Conservation (phyloP, 2,113 vertebrate species). For the Triplophysa dalaica region DNA sequence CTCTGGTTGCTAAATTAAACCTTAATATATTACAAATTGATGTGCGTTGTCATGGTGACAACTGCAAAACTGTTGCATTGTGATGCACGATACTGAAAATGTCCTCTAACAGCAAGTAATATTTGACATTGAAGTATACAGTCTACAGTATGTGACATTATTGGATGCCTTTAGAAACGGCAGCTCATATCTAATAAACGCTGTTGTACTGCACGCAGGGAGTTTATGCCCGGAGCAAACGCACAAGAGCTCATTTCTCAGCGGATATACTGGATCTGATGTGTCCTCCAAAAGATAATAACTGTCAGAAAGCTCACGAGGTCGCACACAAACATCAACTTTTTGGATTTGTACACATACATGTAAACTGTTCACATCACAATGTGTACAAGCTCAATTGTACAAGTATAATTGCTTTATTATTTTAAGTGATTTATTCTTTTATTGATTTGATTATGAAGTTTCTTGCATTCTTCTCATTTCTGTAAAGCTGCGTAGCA, state of each 20-base stretch:
- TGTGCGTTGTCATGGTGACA: too few species aligned
- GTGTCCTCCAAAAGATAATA: constrained; percentile 3
- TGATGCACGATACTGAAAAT: background rate
- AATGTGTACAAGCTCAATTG: too few species aligned
- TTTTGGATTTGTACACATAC: background rate
- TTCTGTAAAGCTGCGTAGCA: too few species aligned
- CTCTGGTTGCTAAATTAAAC: too few species aligned
- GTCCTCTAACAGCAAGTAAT: background rate
- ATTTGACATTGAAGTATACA: background rate
- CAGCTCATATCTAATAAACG: constrained; percentile 39
- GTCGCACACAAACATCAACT: background rate
- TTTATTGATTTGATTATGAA: too few species aligned
- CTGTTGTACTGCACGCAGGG: background rate
- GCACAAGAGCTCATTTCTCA: constrained; percentile 20
- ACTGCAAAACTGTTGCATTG: background rate
- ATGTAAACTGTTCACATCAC: too few species aligned
- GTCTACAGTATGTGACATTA: constrained; percentile 21
- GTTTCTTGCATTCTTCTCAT: too few species aligned
- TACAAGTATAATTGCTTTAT: too few species aligned
- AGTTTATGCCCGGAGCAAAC: constrained; percentile 3
- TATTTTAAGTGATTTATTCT: too few species aligned
- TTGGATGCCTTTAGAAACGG: constrained; percentile 6
- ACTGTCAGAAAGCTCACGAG: background rate
- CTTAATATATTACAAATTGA: too few species aligned
- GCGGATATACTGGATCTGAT: background rate